Conservation (phyloP, 2,888 invertebrate species). For the Xestia ashworthii region DNA sequence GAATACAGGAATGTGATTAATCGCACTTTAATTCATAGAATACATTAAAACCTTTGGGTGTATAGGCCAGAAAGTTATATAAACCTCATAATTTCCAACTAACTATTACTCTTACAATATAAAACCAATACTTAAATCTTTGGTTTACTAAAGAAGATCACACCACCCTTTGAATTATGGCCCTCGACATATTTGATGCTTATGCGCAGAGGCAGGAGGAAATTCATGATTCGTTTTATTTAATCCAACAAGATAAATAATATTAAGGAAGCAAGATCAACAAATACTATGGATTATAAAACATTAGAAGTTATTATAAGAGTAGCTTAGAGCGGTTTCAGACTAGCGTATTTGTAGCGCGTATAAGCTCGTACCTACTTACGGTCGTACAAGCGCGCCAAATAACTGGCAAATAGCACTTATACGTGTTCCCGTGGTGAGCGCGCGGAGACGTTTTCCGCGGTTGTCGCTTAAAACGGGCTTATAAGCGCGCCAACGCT, state of each 20-base stretch:
- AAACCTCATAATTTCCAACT: constrained; percentile 47
- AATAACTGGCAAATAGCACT: background rate
- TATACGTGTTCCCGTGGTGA: background rate
- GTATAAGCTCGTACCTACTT: background rate
- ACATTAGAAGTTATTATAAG: no score
- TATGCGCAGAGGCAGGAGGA: constrained; percentile 28
- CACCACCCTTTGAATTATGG: constrained; percentile 69
- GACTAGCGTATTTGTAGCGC: background rate
- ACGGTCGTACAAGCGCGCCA: background rate
- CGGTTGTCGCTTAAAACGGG: background rate
- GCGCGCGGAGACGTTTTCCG: background rate
- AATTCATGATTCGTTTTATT: background rate
- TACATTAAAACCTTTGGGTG: constrained; percentile 18
- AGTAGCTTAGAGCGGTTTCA: background rate
- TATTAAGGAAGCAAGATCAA: background rate
- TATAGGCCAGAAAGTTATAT: constrained; percentile 39
- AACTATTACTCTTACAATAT: constrained; percentile 52
- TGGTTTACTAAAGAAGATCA: constrained; percentile 77
- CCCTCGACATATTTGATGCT: constrained; percentile 46
- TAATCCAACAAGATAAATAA: constrained; percentile 2
- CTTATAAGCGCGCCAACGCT: background rate
- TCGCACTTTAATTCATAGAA: constrained; percentile 35
- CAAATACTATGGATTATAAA: no score
- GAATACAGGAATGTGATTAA: constrained; percentile 64
- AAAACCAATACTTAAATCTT: constrained; percentile 78